A percentile compares a stretch with the other conserved stretches of the same genome.
Conservation (phyloP, 2,113 vertebrate species). For the Planiliza haematocheilus region DNA sequence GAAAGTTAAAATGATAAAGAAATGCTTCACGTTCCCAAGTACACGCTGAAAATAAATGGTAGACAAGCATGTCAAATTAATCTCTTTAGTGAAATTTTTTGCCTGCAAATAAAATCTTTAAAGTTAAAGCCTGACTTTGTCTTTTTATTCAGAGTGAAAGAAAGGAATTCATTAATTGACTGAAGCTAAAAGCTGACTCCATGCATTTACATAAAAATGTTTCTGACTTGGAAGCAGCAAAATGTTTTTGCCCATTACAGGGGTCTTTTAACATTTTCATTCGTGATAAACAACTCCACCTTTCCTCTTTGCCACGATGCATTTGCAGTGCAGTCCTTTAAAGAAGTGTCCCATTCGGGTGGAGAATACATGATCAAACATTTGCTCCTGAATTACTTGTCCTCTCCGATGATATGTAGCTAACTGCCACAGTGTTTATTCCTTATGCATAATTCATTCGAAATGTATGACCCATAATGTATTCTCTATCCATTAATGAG, state of each 20-base stretch:
- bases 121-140: not conserved
- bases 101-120: too few species aligned
- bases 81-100: too few species aligned
- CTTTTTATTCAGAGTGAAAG: not conserved
- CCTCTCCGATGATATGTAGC: conserved; percentile 45
- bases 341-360: conserved; percentile 20
- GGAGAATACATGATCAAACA: conserved; percentile 51
- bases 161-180: not conserved
- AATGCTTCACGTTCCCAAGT: too few species aligned
- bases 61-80: too few species aligned
- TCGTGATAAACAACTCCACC: conserved; percentile 6
- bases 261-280: not conserved
- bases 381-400: conserved; percentile 25
- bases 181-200: not conserved
- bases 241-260: conserved; percentile 34
- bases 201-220: too few species aligned
- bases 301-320: not conserved
- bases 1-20: too few species aligned
- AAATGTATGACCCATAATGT: conserved; percentile 62
- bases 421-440: conserved; percentile 42
- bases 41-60: too few species aligned
- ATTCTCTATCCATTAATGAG: conserved; percentile 71
- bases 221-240: not conserved
- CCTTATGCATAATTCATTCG: conserved; percentile 73
- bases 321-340: conserved; percentile 3